Conservation (phyloP, 2,888 invertebrate genomes). For the Chrysina gloriosa region DNA sequence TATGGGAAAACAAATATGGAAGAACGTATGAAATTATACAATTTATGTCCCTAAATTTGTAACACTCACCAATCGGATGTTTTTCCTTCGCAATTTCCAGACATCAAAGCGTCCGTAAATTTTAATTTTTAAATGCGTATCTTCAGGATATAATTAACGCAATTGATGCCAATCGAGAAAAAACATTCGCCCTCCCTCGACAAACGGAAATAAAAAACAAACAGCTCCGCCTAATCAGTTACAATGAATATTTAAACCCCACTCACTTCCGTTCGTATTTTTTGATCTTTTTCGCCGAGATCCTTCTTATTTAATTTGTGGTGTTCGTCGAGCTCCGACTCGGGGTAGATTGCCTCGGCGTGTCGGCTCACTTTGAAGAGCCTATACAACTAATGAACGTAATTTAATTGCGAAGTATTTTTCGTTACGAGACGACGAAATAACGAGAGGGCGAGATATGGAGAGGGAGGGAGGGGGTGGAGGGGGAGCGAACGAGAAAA, state of each 20-base stretch:
- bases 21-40: too few relatives aligned
- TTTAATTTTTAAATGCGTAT: neutral
- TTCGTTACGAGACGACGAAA: conserved; percentile 5
- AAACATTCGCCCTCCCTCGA: neutral
- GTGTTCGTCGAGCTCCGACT: conserved; percentile 4
- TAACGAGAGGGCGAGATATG: neutral
- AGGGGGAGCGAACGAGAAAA: neutral
- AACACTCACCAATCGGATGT: too few relatives aligned
- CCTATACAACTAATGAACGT: conserved; percentile 28
- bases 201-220: neutral
- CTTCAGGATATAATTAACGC: neutral
- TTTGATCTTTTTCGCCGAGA: neutral
- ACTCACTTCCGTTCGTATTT: neutral
- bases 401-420: conserved; percentile 35
- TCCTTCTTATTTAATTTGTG: conserved; percentile 20
- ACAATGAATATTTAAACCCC: conserved; percentile 21
- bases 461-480: neutral
- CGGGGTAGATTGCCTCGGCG: neutral
- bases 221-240: neutral
- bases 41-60: too few relatives aligned
- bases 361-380: neutral
- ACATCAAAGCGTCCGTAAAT: too few relatives aligned
- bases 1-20: too few relatives aligned
- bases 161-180: neutral
- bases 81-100: too few relatives aligned